A percentile compares a stretch with the other conserved stretches of the same genome.
phyloP scores from a whole-genome alignment of 2,888 invertebrate species.

The Apamea epomidion region DNA sequence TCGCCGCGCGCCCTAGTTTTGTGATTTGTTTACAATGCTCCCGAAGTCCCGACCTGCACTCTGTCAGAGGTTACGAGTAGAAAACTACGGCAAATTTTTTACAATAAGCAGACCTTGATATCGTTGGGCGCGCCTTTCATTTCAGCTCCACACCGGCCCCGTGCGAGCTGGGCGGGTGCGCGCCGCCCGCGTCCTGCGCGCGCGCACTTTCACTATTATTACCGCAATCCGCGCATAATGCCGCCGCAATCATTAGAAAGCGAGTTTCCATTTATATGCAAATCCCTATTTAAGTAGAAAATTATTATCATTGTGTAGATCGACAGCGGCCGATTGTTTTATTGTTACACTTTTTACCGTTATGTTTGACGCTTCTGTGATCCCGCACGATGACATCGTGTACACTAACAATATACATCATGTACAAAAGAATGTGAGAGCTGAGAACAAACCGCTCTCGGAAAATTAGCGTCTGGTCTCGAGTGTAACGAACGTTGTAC shows the following conservation, averaged over 20 bases:
- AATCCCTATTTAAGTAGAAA: conserved; percentile 75
- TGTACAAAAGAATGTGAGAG: conserved; percentile 43
- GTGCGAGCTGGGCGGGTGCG: conserved; percentile 36
- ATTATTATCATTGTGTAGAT: conserved; percentile 71
- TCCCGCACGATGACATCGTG: conserved; percentile 31
- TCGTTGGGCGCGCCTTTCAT: conserved; percentile 11
- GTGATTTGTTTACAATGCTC: background rate
- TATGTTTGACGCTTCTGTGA: conserved; percentile 34
- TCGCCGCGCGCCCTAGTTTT: background rate
- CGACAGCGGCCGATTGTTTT: conserved; percentile 59
- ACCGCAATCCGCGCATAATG: conserved; percentile 73
- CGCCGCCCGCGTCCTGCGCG: conserved; percentile 65
- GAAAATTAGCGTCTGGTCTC: conserved; percentile 11
- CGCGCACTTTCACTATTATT: conserved; percentile 83
- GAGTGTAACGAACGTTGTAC: background rate
- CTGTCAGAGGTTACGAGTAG: background rate
- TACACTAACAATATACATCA: conserved; percentile 25
- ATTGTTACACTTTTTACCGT: conserved; percentile 76
- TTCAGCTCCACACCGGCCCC: conserved; percentile 28
- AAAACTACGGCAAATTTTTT: conserved; percentile 1
- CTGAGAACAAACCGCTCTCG: conserved; percentile 10
- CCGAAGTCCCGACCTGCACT: background rate
- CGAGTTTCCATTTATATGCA: conserved; percentile 83
- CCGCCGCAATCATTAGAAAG: conserved; percentile 83
- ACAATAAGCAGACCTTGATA: background rate